Evolutionary conservation across 2,888 invertebrate species (phyloP).

Genomic region (Leuctra nigra): DNA sequence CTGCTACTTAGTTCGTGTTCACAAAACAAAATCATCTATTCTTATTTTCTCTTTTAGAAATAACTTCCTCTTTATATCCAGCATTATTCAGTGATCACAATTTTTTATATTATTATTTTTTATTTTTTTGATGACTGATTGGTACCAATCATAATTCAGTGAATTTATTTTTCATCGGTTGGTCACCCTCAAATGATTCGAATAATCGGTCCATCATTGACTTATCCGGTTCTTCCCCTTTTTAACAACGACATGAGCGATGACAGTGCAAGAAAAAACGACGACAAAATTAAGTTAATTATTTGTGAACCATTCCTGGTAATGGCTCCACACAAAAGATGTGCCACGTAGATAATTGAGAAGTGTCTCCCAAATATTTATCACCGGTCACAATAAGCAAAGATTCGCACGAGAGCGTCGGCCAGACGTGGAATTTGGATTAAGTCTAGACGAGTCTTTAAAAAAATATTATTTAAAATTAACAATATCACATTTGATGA

Average conservation of each 20-base stretch:
- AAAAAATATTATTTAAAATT: no score
- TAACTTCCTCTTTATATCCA: background rate
- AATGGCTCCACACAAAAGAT: background rate
- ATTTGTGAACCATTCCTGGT: background rate
- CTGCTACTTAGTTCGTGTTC: background rate
- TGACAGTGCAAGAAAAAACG: background rate
- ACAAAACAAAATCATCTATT: background rate
- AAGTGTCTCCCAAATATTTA: background rate
- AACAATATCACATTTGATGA: no score
- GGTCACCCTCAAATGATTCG: constrained; percentile 26
- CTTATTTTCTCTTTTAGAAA: background rate
- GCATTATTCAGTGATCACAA: background rate
- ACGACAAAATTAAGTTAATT: background rate
- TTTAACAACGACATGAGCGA: background rate
- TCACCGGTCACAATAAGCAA: background rate
- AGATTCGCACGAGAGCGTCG: no score
- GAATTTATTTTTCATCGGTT: constrained; percentile 22
- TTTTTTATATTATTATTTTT: no score
- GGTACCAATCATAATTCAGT: constrained; percentile 18
- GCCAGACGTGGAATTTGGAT: no score
- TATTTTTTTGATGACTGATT: constrained; percentile 14
- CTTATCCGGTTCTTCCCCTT: constrained; percentile 3
- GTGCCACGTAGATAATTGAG: background rate
- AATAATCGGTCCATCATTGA: constrained; percentile 15
- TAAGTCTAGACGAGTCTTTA: no score